Evolutionary conservation across 1,140 invertebrate species (phyloP), one percentile per base, ranked within the genome.

Genomic region (Drosophila aff.): DNA sequence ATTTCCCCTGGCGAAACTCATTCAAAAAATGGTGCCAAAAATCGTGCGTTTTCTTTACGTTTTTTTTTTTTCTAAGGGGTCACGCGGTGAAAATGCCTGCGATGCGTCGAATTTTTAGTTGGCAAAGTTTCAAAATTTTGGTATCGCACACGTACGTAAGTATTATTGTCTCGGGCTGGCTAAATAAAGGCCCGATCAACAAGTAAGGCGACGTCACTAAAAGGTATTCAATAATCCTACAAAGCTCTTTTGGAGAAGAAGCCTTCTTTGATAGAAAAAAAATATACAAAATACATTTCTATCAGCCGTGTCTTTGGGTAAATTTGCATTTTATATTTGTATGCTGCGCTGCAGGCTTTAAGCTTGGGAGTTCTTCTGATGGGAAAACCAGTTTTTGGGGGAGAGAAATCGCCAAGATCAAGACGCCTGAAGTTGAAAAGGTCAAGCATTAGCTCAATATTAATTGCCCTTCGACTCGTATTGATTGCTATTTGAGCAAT

Each of bases 71-170:
- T 55, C 58, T 46, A 68, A 57, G 60, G 66, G 84, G 84, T 87
- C 84, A 87, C 84, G 84, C 84, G 84, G 81, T 87, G 76, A 74
- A 80, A 87, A 82, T 86, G 69, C 46, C 47, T 71, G 57, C 69
- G 68, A 74, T 71, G 62, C 68, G 67, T 90, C 49, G 65, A 47
- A 79, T 79, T 79, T 57, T 78, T 69, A 61, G 43, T 87, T 89
- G 84, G 84, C 84, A 89, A 81, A 63, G 81, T 79, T 81, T 90
- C 84, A 89, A 79, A 79, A 47, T 53, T 76, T 72, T 68, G 13
- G 46, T 74, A 82, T 87, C 49, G 38, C 67, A 72, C 31, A 76
- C 61, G 44, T 50, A 60, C 67, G 36, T 40, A 40, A 26, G 53
- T 57, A 57, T 83, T 79, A 62, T 83, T 83, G 79, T 66, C 63